Base-by-base conservation (phyloP, 2,888 invertebrate species). In the Ormyrus thymus region DNA sequence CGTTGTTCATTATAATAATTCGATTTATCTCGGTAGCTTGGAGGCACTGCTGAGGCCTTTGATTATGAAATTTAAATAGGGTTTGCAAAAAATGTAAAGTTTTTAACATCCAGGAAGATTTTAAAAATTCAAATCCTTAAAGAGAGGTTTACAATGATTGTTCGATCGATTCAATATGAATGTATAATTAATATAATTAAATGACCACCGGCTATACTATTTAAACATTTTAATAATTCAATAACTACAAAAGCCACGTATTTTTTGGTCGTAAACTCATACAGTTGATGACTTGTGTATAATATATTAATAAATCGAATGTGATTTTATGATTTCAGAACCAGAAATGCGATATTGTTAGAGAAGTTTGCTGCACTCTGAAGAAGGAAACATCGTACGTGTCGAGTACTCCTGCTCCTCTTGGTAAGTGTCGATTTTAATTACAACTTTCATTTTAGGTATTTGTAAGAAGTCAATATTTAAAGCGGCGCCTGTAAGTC, bases 311-410 rank as follows among this genome's bases (percentile, higher is more conserved):
- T 58, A 46, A 69, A 15, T 51, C 43, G n/a, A n/a, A 51, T 56
- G n/a, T 64, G 45, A 6, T 59, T 48, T 76, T 80, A 65, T 79
- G 70, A 9, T 84, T 84, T 45, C 83, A 88, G 88, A 66, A 79
- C 10, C 87, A 87, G 75, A 78, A 85, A 13, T 87, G 88, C 79
- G 81, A 86, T 15, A 70, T 81, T 3, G 80, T 82, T 11, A 70
- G 74, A 29, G 85, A 88, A 81, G 84, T 84, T 7, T 88, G 88
- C 78, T 88, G 88, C 75, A 84, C 82, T 13, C 70, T 86, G n/a
- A 80, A 78, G 68, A 68, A 76, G 51, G 50, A 55, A 48, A 10
- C 29, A 3, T 13, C 62, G 51, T n/a, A 13, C 6, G 15, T 13
- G 15, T 50, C n/a, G n/a, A 29, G 29, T 29, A 29, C 29, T 29